A percentile compares a stretch with the other conserved stretches of the same genome.
These are phyloP conservation scores for Diplazon laetatorius DNA, from an alignment of 2,888 invertebrate species.

Conservation along the genomic window DNA sequence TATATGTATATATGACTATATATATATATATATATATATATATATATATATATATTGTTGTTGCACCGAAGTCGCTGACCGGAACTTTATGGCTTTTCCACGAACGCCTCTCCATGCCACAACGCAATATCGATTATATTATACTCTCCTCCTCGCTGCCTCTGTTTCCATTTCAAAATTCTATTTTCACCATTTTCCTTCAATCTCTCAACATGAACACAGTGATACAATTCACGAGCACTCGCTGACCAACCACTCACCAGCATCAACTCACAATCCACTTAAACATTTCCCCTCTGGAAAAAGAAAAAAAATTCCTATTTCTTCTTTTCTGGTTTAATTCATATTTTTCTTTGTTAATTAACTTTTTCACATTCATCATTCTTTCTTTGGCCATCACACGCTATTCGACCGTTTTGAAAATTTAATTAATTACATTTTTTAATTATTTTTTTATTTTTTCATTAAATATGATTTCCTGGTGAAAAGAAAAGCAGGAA, in stretches of 20 bases:
- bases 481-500: background rate
- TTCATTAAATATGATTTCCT: background rate
- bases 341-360: too few species aligned
- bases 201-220: background rate
- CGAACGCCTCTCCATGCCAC: slow-evolving; percentile 41
- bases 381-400: too few species aligned
- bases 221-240: slow-evolving; percentile 7
- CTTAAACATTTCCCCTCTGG: background rate
- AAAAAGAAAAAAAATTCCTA: too few species aligned
- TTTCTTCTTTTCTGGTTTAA: too few species aligned
- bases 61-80: slow-evolving; percentile 55
- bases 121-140: slow-evolving; percentile 59
- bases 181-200: background rate
- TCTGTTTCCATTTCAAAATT: too few species aligned
- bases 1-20: too few species aligned
- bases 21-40: too few species aligned
- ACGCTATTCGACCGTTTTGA: background rate
- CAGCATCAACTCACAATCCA: slow-evolving; percentile 8
- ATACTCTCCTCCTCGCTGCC: slow-evolving; percentile 31
- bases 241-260: background rate
- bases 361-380: too few species aligned
- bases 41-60: too few species aligned
- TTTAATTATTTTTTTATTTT: background rate
- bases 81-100: slow-evolving; percentile 59
- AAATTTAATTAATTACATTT: background rate